Evolutionary conservation across 2,113 vertebrate species (phyloP).

Genomic region (Regulus satrapa): DNA sequence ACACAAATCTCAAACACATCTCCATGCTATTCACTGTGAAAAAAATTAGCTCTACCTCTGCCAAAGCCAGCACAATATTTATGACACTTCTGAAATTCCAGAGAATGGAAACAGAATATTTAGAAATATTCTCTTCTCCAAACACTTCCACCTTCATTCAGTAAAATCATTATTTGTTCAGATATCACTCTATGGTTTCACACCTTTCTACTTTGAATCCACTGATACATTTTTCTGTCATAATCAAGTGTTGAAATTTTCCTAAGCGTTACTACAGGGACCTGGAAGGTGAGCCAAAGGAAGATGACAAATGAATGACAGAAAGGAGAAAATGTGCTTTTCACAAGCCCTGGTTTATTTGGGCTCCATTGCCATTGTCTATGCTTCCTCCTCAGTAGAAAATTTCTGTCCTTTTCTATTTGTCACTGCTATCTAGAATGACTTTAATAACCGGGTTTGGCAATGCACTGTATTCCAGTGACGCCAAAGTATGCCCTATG

Average conservation of each 20-base stretch:
- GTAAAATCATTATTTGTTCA: background rate
- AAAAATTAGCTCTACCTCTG: background rate
- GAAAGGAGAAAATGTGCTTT: rapidly evolving
- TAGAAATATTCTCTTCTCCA: background rate
- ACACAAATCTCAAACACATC: background rate
- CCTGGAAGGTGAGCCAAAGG: background rate
- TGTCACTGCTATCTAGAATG: background rate
- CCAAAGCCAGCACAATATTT: background rate
- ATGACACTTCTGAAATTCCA: background rate
- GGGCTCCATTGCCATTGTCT: background rate
- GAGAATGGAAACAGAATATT: background rate
- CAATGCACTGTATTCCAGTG: background rate
- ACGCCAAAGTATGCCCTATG: background rate
- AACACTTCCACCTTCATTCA: background rate
- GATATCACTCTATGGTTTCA: background rate
- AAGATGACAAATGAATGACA: background rate
- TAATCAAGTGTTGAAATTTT: background rate
- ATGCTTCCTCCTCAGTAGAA: background rate
- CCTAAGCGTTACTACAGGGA: background rate
- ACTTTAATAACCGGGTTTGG: background rate
- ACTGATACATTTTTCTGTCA: background rate
- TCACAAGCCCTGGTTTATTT: background rate
- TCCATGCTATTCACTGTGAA: background rate
- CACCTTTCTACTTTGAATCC: background rate
- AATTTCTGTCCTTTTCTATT: background rate